Evolutionary conservation across 2,888 invertebrate species (phyloP), one percentile per base, ranked within the genome.

Genomic region (Hirtodrosophila confusa): DNA sequence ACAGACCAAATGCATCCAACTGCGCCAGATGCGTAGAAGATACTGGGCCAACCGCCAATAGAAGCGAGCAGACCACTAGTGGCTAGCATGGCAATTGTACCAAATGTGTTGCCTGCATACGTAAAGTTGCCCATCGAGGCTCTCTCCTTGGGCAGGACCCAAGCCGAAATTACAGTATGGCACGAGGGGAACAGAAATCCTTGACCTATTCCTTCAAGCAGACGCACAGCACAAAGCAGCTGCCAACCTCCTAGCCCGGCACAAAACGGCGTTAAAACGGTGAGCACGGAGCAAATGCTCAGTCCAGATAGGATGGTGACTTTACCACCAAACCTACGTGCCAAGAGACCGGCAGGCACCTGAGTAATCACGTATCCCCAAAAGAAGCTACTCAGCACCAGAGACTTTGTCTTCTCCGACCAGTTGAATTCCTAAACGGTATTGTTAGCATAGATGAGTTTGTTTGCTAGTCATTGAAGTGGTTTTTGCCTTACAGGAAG

Each of bases 141-240:
- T 39, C 94, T 92, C 83, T 95, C 95, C 5, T 93, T 92, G 0
- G 93, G 87, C 0, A 94, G 94, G 0, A 93, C 94, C 96, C 96
- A 96, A 86, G 95, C 95, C 3, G 96, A 94, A 29, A 96, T 91
- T 41, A 95, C 93, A 24, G 94, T 95, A 74, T 96, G 96, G 44
- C 94, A 93, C 35, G 94, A 93, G 0, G 96, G 96, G 78, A 94
- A 94, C 17, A 96, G 92, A 84, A 95, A 94, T 0, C 95, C 95
- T 88, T 96, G 95, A 7, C 94, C 93, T 1, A 97, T 92, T 0
- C 97, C 97, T 91, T 96, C 93, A 0, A 94, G 80, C 2, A 95
- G 93, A 24, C 96, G 93, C 48, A 93, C 91, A 0, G 48, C 97
- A 92, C 70, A 95, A 93, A 0, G 91, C 92, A 75, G 95, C 93